Evolutionary conservation across 2,888 invertebrate genomes (phyloP).

Genomic region (Tetranychus piercei): DNA sequence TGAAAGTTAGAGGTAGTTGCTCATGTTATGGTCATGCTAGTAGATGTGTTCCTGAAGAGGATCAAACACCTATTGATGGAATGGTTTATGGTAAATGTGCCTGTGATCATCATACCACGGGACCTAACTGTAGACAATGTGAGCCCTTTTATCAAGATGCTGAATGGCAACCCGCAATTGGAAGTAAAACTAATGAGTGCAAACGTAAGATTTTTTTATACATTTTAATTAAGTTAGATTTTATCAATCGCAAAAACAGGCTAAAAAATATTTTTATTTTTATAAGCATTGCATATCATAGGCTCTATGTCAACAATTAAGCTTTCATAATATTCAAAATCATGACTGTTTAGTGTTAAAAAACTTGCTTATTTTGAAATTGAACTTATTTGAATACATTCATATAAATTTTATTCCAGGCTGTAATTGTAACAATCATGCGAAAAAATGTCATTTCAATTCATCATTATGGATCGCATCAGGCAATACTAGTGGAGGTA

Average conservation of each 20-base stretch:
- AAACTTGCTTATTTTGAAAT: not conserved
- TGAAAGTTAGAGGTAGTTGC: slow-evolving; percentile 94
- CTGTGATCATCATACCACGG: slow-evolving; percentile 70
- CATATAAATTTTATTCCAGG: slow-evolving; percentile 39
- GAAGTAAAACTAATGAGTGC: slow-evolving; percentile 80
- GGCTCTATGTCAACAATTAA: too few species aligned
- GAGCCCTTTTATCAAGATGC: slow-evolving; percentile 91
- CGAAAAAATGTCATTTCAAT: slow-evolving; percentile 83
- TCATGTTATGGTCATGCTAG: slow-evolving; percentile 97
- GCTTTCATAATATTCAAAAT: not conserved
- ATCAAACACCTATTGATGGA: slow-evolving; percentile 26
- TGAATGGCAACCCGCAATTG: slow-evolving; percentile 93
- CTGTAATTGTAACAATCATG: slow-evolving; percentile 87
- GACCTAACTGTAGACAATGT: slow-evolving; percentile 87
- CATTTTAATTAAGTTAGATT: too few species aligned
- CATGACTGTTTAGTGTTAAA: too few species aligned
- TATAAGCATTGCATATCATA: too few species aligned
- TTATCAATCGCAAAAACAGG: too few species aligned
- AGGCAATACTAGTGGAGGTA: slow-evolving; percentile 73
- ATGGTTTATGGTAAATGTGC: slow-evolving; percentile 36
- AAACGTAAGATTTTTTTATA: slow-evolving; percentile 42
- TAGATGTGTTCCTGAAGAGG: slow-evolving; percentile 32
- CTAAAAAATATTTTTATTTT: too few species aligned
- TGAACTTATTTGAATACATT: too few species aligned
- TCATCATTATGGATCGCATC: slow-evolving; percentile 74